These are phyloP conservation scores for Zaprionus nigranus DNA, from an alignment of 1,140 invertebrate species.

Conservation along the genomic window DNA sequence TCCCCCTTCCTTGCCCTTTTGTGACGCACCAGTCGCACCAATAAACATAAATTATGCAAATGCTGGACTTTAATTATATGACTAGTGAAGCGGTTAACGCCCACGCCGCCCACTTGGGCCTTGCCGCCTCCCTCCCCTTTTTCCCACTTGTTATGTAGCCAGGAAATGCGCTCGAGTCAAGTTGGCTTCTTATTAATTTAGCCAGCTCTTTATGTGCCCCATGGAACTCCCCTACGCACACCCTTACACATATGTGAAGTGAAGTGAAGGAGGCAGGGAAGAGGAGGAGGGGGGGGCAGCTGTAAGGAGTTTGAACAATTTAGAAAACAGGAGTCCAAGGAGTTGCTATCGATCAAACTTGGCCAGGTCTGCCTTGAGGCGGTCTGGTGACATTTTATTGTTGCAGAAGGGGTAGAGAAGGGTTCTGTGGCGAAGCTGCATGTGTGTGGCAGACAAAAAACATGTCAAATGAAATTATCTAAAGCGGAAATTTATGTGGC, in stretches of 20 bases:
- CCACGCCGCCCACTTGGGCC: conserved; percentile 31
- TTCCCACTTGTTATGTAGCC: conserved; percentile 39
- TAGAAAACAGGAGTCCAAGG: conserved; percentile 30
- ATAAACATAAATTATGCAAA: conserved; percentile 82
- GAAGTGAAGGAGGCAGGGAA: no score
- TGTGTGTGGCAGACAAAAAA: conserved; percentile 35
- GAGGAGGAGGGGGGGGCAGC: not conserved
- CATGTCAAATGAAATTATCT: conserved; percentile 52
- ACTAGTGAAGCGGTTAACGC: conserved; percentile 51
- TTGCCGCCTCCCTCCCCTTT: not conserved
- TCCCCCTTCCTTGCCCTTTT: not conserved
- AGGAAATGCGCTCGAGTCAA: conserved; percentile 40
- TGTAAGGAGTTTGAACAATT: conserved; percentile 13
- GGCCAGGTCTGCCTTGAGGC: conserved; percentile 42
- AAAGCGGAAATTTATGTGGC: conserved; percentile 63
- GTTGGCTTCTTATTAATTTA: conserved; percentile 77
- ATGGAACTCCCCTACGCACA: conserved; percentile 56
- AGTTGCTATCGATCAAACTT: conserved; percentile 63
- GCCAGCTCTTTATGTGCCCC: conserved; percentile 60
- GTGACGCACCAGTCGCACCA: conserved; percentile 26
- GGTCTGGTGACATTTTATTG: conserved; percentile 65
- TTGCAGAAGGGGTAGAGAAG: not conserved
- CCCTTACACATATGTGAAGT: conserved; percentile 4
- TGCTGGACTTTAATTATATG: conserved; percentile 75
- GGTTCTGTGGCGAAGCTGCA: conserved; percentile 3